These are phyloP conservation scores for Cricetomys ansorgei DNA, from an alignment of 2,113 vertebrate genomes.

Conservation along the genomic window DNA sequence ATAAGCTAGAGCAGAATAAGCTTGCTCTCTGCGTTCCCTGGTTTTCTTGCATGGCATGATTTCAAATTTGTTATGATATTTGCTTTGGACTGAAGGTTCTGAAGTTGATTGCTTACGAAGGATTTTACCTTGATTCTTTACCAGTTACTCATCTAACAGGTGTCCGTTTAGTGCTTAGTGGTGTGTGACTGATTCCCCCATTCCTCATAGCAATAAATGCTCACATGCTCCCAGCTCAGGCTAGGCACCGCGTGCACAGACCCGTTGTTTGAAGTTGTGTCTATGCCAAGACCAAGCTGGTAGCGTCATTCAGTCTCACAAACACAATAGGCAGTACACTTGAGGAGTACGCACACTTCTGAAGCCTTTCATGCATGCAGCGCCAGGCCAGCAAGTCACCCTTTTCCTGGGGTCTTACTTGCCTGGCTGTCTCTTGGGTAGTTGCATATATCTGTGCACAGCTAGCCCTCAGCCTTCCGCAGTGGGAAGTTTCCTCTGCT, in stretches of 20 bases:
- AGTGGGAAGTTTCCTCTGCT: background rate
- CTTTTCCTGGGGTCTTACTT: background rate
- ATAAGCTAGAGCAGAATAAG: background rate
- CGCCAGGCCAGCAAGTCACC: too few relatives aligned
- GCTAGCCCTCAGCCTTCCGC: accelerated
- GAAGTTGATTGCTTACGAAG: background rate
- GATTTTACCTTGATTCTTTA: background rate
- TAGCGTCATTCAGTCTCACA: background rate
- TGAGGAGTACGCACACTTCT: background rate
- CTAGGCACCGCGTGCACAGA: background rate
- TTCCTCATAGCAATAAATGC: accelerated
- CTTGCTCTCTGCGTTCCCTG: background rate
- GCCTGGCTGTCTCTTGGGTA: background rate
- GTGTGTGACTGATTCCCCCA: accelerated
- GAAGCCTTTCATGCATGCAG: background rate
- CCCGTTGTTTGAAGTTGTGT: background rate
- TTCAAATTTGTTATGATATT: background rate
- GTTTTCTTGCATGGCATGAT: accelerated
- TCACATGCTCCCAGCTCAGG: accelerated
- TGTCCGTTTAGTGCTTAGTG: background rate
- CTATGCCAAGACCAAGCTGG: background rate
- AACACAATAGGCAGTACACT: background rate
- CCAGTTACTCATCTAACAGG: accelerated
- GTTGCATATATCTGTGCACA: background rate
- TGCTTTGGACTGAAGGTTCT: background rate